Conservation (phyloP, 2,888 invertebrate genomes). For the Aromia moschata region DNA sequence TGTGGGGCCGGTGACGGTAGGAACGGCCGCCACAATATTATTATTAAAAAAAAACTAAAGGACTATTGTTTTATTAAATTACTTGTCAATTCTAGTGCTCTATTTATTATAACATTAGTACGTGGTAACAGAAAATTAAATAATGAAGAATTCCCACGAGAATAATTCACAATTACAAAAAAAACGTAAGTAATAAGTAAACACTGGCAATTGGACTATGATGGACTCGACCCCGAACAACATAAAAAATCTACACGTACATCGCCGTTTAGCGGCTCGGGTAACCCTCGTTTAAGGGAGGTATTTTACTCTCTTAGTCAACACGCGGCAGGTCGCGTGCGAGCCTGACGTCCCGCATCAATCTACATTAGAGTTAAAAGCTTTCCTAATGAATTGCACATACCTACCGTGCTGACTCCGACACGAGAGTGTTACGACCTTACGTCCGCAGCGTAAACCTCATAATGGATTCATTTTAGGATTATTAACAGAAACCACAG, state of each 20-base stretch:
- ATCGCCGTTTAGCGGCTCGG: conserved; percentile 35
- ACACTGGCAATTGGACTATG: not conserved
- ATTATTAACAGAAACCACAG: not conserved
- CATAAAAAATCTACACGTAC: conserved; percentile 20
- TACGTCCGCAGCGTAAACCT: not conserved
- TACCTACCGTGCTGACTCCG: conserved; percentile 25
- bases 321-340: conserved; percentile 45
- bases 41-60: too few relatives aligned
- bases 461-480: conserved; percentile 7
- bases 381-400: conserved; percentile 62
- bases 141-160: too few relatives aligned
- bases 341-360: conserved; percentile 58
- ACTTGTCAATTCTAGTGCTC: too few relatives aligned
- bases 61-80: too few relatives aligned
- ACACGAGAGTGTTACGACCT: conserved; percentile 14
- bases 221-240: not conserved
- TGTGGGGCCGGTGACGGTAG: too few relatives aligned
- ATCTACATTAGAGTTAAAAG: conserved; percentile 64
- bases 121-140: too few relatives aligned
- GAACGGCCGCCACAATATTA: too few relatives aligned
- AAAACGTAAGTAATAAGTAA: too few relatives aligned
- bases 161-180: too few relatives aligned
- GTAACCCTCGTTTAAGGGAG: conserved; percentile 34
- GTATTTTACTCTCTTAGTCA: conserved; percentile 31
- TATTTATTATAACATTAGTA: too few relatives aligned